These are phyloP conservation scores for Plebejus argus DNA, from an alignment of 2,888 invertebrate species.

Conservation along the genomic window DNA sequence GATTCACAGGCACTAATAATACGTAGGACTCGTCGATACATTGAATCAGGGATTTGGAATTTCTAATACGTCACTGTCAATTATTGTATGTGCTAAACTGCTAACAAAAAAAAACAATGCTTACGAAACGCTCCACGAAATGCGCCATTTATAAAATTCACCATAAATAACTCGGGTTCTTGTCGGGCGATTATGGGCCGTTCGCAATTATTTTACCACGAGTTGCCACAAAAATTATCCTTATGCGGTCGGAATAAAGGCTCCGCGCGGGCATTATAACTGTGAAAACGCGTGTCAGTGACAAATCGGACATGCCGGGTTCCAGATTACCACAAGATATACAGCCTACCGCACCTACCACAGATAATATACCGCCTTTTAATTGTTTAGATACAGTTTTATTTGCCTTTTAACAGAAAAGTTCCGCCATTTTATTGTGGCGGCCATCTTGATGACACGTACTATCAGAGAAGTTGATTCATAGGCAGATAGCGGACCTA, in stretches of 20 bases:
- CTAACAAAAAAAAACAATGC: not conserved
- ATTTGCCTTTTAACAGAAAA: not conserved
- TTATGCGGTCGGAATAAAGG: not conserved
- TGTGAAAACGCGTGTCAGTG: slow-evolving; percentile 1
- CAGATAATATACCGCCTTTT: not conserved
- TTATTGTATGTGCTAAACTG: no score
- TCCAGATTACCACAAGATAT: slow-evolving; percentile 27
- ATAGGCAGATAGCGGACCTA: no score
- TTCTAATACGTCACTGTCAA: no score
- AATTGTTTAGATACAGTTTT: slow-evolving; percentile 21
- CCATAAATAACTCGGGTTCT: slow-evolving; percentile 28
- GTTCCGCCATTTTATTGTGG: not conserved
- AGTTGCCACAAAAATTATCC: not conserved
- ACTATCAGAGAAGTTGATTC: no score
- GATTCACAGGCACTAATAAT: no score
- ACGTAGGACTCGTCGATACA: no score
- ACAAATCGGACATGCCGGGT: slow-evolving; percentile 18
- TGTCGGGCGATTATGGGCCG: not conserved
- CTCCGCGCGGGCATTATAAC: not conserved
- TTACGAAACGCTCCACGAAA: not conserved
- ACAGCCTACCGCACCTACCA: slow-evolving; percentile 6
- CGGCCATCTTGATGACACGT: not conserved
- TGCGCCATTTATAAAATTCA: slow-evolving; percentile 17
- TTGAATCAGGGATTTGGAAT: no score
- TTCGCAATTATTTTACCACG: not conserved